These are phyloP conservation scores for Crioceris asparagi DNA, from an alignment of 2,888 invertebrate genomes.

Conservation along the genomic window DNA sequence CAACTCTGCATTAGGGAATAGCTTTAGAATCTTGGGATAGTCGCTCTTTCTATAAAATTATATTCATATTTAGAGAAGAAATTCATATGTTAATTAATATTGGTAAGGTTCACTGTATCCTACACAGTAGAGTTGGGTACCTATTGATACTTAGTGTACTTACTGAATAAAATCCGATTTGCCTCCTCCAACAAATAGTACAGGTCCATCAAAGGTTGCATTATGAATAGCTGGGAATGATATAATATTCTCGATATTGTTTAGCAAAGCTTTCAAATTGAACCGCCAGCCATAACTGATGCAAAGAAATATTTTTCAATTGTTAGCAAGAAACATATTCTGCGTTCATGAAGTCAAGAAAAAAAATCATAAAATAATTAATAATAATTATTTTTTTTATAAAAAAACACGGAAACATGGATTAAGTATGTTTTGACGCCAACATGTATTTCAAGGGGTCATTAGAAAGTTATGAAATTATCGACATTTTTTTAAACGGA, in stretches of 20 bases:
- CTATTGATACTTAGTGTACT: no score
- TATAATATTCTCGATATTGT: conserved; percentile 54
- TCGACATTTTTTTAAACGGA: no score
- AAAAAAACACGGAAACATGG: no score
- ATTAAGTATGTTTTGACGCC: no score
- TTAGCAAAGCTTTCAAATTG: conserved; percentile 62
- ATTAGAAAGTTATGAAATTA: no score
- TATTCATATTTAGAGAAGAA: neutral
- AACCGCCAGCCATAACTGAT: conserved; percentile 62
- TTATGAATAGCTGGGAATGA: conserved; percentile 48
- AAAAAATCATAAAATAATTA: no score
- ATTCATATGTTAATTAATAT: neutral
- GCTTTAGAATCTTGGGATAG: conserved; percentile 49
- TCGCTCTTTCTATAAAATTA: conserved; percentile 40
- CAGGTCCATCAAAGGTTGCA: conserved; percentile 45
- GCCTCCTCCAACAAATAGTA: conserved; percentile 74
- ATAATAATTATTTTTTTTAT: no score
- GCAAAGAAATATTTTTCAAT: conserved; percentile 8
- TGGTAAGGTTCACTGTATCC: no score
- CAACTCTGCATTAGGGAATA: conserved; percentile 64
- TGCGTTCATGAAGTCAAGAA: no score
- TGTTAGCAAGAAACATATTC: neutral
- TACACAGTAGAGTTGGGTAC: no score
- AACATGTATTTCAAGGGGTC: no score
- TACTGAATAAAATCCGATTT: conserved; percentile 73